Percentiles rank a stretch among this genome's conserved stretches.
Conservation (phyloP, 2,797 vertebrate genomes). For the Alcedo atthis region DNA sequence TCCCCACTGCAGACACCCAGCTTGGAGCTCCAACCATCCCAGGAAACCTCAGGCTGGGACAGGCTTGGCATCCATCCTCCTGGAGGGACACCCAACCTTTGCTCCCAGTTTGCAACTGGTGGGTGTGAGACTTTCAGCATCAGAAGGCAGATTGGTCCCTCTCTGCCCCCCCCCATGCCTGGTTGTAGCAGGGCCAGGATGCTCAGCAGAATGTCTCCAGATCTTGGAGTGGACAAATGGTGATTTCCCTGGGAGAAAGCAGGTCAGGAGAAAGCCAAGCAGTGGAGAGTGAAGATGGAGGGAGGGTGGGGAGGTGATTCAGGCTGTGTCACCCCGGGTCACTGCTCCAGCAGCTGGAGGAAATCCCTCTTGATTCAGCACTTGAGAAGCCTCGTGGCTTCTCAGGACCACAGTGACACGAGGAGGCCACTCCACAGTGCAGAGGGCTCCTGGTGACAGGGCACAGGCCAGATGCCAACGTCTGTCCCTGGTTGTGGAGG, state of each 20-base stretch:
- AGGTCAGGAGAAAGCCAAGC: not conserved
- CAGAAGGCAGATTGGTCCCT: accelerated
- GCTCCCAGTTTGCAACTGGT: not conserved
- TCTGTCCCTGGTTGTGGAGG: accelerated
- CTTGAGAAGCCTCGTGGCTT: constrained; percentile 15
- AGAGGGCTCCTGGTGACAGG: not conserved
- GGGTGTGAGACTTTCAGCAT: not conserved
- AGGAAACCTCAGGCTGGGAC: not conserved
- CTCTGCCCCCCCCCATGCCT: too few species aligned
- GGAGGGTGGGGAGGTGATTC: not conserved
- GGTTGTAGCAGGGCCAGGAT: accelerated
- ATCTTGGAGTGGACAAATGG: not conserved
- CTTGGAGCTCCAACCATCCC: not conserved
- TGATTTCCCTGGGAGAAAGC: accelerated
- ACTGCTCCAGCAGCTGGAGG: accelerated
- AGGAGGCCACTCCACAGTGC: not conserved
- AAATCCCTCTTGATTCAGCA: not conserved
- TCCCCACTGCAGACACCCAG: not conserved
- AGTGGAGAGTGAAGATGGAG: not conserved
- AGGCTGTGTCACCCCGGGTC: not conserved
- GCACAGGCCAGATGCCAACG: not conserved
- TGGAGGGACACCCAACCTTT: not conserved
- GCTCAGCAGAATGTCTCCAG: not conserved
- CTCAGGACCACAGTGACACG: accelerated
- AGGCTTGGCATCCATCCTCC: not conserved